Conservation (phyloP, 2,113 vertebrate genomes). For the Gnathonemus longibarbis region DNA sequence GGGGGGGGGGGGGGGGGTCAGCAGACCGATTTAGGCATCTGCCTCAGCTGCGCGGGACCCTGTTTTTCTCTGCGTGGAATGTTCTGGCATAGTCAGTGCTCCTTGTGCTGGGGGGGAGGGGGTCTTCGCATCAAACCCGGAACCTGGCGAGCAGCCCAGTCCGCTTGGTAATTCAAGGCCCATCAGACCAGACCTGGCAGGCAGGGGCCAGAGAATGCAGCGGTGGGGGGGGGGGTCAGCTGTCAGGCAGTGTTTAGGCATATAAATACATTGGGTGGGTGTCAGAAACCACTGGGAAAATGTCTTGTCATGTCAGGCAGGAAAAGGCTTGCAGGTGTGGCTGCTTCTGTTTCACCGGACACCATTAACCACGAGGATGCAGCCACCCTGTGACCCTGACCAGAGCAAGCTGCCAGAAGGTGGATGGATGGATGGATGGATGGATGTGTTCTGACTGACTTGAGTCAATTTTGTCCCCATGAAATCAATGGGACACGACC, state of each 20-base stretch:
- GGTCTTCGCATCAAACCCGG: not conserved
- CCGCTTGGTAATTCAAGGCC: not conserved
- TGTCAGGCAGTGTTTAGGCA: not conserved
- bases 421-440: not conserved
- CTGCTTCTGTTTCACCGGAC: not conserved
- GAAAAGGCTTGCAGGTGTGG: not conserved
- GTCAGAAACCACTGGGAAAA: not conserved
- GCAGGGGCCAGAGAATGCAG: not conserved
- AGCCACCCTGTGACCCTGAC: not conserved
- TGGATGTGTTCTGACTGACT: not conserved
- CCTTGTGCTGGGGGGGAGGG: not conserved
- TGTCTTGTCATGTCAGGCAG: not conserved
- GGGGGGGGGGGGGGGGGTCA: conserved; percentile 24
- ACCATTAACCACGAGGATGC: not conserved
- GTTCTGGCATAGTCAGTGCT: not conserved
- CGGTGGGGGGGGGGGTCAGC: not conserved
- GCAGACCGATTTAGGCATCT: conserved; percentile 37
- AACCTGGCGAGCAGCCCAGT: not conserved
- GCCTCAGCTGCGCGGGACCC: conserved; percentile 26
- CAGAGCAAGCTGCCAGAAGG: not conserved
- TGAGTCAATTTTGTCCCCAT: not conserved
- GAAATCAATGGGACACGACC: not conserved
- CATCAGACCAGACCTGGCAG: not conserved
- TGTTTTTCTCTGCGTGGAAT: conserved; percentile 14
- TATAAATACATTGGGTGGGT: not conserved